These are phyloP conservation scores for Lordiphosa clarofinis DNA, from an alignment of 1,140 invertebrate genomes.

Conservation along the genomic window DNA sequence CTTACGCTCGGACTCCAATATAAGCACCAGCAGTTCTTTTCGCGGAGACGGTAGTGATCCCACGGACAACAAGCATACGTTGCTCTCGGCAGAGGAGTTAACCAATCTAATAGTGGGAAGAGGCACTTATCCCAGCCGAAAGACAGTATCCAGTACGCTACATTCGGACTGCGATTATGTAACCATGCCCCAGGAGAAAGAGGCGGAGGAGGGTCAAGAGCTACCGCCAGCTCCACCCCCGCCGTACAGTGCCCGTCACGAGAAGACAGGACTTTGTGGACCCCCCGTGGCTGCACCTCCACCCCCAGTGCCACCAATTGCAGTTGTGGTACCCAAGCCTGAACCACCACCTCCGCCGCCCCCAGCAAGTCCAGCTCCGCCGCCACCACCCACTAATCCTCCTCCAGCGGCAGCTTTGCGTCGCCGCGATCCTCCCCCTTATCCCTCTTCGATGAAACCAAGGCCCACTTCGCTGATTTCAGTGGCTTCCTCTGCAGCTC, in stretches of 20 bases:
- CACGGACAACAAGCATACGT: slow-evolving; percentile 86
- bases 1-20: slow-evolving; percentile 87
- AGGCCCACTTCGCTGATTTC: slow-evolving; percentile 76
- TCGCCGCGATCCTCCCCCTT: slow-evolving; percentile 81
- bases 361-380: slow-evolving; percentile 8
- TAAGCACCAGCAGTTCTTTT: slow-evolving; percentile 87
- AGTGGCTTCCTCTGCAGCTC: slow-evolving; percentile 43
- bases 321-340: slow-evolving; percentile 30
- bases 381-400: slow-evolving; percentile 3
- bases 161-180: slow-evolving; percentile 94
- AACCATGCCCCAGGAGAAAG: slow-evolving; percentile 84
- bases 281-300: slow-evolving; percentile 44
- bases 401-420: slow-evolving; percentile 32
- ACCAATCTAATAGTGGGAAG: slow-evolving; percentile 90
- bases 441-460: slow-evolving; percentile 80
- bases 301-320: slow-evolving; percentile 28
- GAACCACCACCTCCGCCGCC: slow-evolving; percentile 16
- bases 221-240: slow-evolving; percentile 80
- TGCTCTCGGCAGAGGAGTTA: slow-evolving; percentile 88
- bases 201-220: slow-evolving; percentile 59
- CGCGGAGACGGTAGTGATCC: slow-evolving; percentile 92
- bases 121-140: slow-evolving; percentile 87
- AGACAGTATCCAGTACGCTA: slow-evolving; percentile 89
- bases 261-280: slow-evolving; percentile 76
- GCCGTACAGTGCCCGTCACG: slow-evolving; percentile 80